phyloP scores from a whole-genome alignment of 1,140 invertebrate genomes.

The Bombyx mandarina region DNA sequence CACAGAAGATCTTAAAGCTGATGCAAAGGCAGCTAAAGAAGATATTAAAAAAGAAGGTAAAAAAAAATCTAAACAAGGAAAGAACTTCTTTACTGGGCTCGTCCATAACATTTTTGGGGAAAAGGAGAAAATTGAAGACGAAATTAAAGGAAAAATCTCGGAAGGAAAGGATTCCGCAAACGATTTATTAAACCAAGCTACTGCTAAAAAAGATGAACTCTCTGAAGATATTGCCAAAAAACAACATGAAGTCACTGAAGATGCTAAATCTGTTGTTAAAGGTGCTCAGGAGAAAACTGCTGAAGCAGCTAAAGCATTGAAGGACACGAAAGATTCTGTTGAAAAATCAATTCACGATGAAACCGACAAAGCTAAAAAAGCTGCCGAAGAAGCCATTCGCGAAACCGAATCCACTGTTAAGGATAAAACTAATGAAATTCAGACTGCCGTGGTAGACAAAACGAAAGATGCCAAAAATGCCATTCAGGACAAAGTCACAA shows the following conservation, averaged over 20 bases:
- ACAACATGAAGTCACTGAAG: constrained; percentile 39
- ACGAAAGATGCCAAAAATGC: constrained; percentile 12
- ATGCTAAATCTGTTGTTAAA: constrained; percentile 30
- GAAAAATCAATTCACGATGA: constrained; percentile 16
- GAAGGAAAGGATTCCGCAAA: constrained; percentile 45
- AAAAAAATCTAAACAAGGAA: constrained; percentile 58
- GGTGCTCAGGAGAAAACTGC: constrained; percentile 17
- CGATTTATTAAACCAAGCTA: constrained; percentile 34
- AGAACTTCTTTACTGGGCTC: constrained; percentile 54
- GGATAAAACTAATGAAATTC: constrained; percentile 13
- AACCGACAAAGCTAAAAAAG: constrained; percentile 13
- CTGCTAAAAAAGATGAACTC: constrained; percentile 41
- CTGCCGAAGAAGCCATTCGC: constrained; percentile 11
- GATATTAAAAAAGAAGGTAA: constrained; percentile 38
- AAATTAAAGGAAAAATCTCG: constrained; percentile 42
- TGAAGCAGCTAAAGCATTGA: constrained; percentile 16
- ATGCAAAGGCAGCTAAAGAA: constrained; percentile 29
- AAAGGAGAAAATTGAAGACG: constrained; percentile 58
- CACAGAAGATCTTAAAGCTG: constrained; percentile 12
- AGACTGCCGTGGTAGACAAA: constrained; percentile 11
- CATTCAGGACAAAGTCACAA: constrained; percentile 13
- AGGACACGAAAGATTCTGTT: constrained; percentile 21
- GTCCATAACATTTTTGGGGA: constrained; percentile 59
- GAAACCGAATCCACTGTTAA: constrained; percentile 13
- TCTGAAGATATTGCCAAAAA: constrained; percentile 38